Percentiles rank a stretch among this genome's conserved stretches.
phyloP scores from a whole-genome alignment of 2,888 invertebrate genomes.

The Steromphala cineraria region DNA sequence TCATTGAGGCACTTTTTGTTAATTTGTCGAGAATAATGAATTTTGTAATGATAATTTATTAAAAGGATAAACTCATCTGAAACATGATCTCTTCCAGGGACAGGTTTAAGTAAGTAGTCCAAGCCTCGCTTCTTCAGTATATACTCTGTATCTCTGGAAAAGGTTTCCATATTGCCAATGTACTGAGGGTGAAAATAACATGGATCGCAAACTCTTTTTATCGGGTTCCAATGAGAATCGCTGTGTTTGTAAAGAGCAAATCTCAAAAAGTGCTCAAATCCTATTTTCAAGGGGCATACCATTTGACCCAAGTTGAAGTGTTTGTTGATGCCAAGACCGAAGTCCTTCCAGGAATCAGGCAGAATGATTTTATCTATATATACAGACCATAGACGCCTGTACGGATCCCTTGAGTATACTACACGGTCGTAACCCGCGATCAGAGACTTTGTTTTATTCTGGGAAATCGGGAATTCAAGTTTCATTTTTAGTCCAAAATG shows the following conservation, averaged over 20 bases:
- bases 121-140: constrained; percentile 16
- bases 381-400: constrained; percentile 32
- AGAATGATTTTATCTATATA: constrained; percentile 36
- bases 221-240: constrained; percentile 30
- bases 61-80: background rate
- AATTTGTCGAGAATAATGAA: background rate
- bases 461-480: background rate
- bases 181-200: constrained; percentile 24
- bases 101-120: background rate
- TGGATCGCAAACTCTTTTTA: constrained; percentile 26
- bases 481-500: background rate
- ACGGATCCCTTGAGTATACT: constrained; percentile 28
- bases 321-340: background rate
- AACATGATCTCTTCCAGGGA: background rate
- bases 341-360: constrained; percentile 24
- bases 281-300: background rate
- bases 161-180: constrained; percentile 38
- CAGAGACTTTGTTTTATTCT: background rate
- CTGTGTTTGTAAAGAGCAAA: background rate
- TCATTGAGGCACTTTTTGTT: background rate
- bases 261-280: constrained; percentile 19
- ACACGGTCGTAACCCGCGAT: constrained; percentile 4
- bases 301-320: background rate
- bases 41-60: background rate
- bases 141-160: constrained; percentile 28